These are phyloP conservation scores for Sminthurinus signatus DNA, from an alignment of 1,140 invertebrate genomes.

Conservation along the genomic window DNA sequence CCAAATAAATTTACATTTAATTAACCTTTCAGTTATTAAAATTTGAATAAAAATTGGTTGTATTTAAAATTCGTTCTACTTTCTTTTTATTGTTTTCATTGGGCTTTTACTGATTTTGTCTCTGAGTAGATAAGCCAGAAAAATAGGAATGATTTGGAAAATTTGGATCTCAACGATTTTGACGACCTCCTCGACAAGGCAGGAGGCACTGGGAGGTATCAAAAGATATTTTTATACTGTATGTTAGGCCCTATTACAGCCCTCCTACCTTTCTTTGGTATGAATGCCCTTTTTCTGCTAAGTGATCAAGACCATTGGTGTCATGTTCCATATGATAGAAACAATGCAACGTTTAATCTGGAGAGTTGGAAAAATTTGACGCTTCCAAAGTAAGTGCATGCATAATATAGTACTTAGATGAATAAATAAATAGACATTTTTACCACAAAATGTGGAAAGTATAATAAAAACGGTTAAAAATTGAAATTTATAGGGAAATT, in stretches of 20 bases:
- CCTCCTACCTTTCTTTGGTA: slow-evolving; percentile 32
- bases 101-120: too few species aligned
- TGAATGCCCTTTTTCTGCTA: slow-evolving; percentile 37
- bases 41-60: too few species aligned
- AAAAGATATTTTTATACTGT: slow-evolving; percentile 33
- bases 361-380: slow-evolving; percentile 31
- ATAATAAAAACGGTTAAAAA: neutral
- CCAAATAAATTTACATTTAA: too few species aligned
- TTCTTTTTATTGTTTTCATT: too few species aligned
- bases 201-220: slow-evolving; percentile 34
- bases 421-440: neutral
- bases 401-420: neutral
- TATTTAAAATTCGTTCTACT: too few species aligned
- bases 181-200: slow-evolving; percentile 37
- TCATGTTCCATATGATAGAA: slow-evolving; percentile 10
- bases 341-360: slow-evolving; percentile 4
- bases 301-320: slow-evolving; percentile 20
- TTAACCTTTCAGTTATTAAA: too few species aligned
- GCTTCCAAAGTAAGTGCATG: slow-evolving; percentile 23
- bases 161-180: slow-evolving; percentile 33
- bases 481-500: slow-evolving; percentile 16
- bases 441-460: neutral
- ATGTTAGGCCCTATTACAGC: slow-evolving; percentile 35
- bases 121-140: slow-evolving; percentile 2
- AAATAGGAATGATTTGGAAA: neutral